A percentile compares a stretch with the other conserved stretches of the same genome.
These are phyloP conservation scores for Cydia pomonella DNA, from an alignment of 1,140 invertebrate species.

Conservation along the genomic window DNA sequence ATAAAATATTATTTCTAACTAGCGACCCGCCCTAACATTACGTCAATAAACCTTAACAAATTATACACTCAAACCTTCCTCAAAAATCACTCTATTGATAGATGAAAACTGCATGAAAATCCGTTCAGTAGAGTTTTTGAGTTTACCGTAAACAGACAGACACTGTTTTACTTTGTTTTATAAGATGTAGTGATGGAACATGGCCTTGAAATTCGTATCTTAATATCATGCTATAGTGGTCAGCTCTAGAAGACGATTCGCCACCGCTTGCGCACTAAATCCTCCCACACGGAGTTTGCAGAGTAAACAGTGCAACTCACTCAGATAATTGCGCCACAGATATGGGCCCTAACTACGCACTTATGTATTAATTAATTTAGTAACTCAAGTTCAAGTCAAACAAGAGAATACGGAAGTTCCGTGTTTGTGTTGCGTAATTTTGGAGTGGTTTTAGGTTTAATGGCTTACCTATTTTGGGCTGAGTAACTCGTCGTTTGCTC, in stretches of 20 bases:
- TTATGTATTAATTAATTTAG: constrained; percentile 28
- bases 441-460: neutral
- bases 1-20: too few species aligned
- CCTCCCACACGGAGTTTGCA: neutral
- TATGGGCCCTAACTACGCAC: constrained; percentile 20
- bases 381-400: constrained; percentile 17
- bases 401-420: neutral
- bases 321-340: constrained; percentile 20
- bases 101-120: too few species aligned
- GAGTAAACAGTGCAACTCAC: constrained; percentile 18
- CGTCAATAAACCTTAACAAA: too few species aligned
- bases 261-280: neutral
- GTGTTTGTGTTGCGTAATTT: constrained; percentile 11
- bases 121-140: too few species aligned
- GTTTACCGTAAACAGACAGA: too few species aligned
- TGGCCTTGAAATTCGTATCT: neutral
- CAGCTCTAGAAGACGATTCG: neutral
- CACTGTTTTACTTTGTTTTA: too few species aligned
- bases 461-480: neutral
- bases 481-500: too few species aligned
- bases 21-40: too few species aligned
- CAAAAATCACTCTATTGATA: too few species aligned
- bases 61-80: too few species aligned
- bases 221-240: neutral
- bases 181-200: too few species aligned